Evolutionary conservation across 2,797 vertebrate genomes (phyloP).

Genomic region (Sebastes iracundus): DNA sequence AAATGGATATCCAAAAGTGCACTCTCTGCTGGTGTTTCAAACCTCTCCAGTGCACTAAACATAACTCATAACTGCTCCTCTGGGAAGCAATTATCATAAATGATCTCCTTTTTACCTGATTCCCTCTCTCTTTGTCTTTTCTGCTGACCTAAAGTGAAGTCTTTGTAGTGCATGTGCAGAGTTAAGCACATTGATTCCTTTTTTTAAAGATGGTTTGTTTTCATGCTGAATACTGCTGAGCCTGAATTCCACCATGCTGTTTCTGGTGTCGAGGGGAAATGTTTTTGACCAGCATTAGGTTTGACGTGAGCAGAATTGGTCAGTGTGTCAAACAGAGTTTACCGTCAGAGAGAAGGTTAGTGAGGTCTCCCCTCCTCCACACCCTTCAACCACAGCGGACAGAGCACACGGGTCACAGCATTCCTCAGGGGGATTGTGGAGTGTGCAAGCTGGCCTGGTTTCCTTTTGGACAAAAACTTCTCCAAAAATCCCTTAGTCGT

Average conservation of each 20-base stretch:
- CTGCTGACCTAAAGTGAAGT: slow-evolving; percentile 39
- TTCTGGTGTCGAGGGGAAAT: slow-evolving; percentile 42
- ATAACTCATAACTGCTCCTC: slow-evolving; percentile 48
- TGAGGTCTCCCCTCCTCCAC: slow-evolving; percentile 28
- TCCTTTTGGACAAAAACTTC: slow-evolving; percentile 68
- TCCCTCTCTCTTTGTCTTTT: slow-evolving; percentile 22
- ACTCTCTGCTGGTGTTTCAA: slow-evolving; percentile 55
- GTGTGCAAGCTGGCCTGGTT: slow-evolving; percentile 73
- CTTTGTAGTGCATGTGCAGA: neutral
- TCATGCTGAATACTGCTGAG: slow-evolving; percentile 49
- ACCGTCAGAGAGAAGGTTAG: slow-evolving; percentile 6
- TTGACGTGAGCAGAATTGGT: slow-evolving; percentile 55
- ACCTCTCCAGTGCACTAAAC: slow-evolving; percentile 27
- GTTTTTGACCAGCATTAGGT: slow-evolving; percentile 35
- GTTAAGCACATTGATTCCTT: slow-evolving; percentile 15
- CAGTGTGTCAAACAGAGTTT: slow-evolving; percentile 62
- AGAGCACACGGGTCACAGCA: slow-evolving; percentile 48
- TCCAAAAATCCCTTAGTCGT: slow-evolving; percentile 55
- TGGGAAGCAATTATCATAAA: slow-evolving; percentile 58
- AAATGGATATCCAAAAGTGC: slow-evolving; percentile 48
- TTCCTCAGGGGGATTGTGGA: slow-evolving; percentile 70
- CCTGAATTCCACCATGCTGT: neutral
- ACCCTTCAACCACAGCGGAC: slow-evolving; percentile 53
- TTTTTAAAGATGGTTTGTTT: slow-evolving; percentile 39
- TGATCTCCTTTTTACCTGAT: slow-evolving; percentile 33